A percentile compares a stretch with the other conserved stretches of the same genome.
Conservation (phyloP, 2,797 vertebrate genomes). For the Xenops minutus region DNA sequence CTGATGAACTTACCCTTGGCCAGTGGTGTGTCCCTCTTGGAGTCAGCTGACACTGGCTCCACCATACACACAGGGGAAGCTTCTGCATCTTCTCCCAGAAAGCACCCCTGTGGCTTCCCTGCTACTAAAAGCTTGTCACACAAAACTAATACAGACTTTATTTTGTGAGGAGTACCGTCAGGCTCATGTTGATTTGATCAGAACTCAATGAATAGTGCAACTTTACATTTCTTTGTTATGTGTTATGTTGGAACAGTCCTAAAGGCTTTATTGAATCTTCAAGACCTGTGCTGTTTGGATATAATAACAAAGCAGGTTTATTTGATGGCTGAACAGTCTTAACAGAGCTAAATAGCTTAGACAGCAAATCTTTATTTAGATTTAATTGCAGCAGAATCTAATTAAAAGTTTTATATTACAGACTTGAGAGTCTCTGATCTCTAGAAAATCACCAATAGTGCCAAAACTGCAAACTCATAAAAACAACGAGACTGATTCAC, state of each 20-base stretch:
- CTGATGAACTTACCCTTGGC: neutral
- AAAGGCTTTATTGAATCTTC: neutral
- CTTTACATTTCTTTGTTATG: neutral
- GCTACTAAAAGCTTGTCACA: neutral
- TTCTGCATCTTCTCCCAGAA: neutral
- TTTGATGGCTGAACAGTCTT: neutral
- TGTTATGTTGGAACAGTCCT: neutral
- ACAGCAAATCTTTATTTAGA: slow-evolving; percentile 42
- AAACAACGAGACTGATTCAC: neutral
- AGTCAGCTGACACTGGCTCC: neutral
- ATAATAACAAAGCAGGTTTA: neutral
- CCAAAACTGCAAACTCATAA: neutral
- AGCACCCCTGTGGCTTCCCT: neutral
- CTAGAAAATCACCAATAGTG: neutral
- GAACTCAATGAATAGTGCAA: neutral
- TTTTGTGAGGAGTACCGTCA: neutral
- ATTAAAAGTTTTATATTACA: slow-evolving; percentile 32
- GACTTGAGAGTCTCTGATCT: slow-evolving; percentile 12
- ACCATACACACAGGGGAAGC: neutral
- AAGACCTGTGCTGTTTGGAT: neutral
- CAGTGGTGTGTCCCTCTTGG: neutral
- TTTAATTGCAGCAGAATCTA: slow-evolving; percentile 33
- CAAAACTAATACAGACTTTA: neutral
- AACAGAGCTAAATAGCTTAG: neutral
- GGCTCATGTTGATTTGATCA: neutral